Base-by-base conservation (phyloP, 2,888 invertebrate species). In the Bedellia somnulentella region DNA sequence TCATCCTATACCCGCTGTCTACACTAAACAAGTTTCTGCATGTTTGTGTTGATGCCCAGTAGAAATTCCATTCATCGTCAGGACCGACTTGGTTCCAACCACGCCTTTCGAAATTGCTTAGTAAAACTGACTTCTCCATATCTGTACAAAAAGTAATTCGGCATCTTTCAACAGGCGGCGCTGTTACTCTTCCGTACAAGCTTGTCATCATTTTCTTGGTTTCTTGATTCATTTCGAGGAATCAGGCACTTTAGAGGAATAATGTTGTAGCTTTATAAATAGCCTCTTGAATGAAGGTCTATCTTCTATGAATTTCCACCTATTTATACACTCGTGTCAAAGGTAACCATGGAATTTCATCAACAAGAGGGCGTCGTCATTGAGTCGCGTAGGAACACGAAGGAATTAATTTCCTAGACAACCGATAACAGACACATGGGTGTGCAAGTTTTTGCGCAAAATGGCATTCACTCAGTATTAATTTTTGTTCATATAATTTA, bases 21-120 rank as follows among this genome's bases (percentile, higher is more conserved):
- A 93, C 87, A 50, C 93, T 93, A 54, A 95, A 95, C 36, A 96
- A 83, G 47, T 83, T 90, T 34, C 94, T 80, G 45, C 93, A 93
- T n/a, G 90, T 93, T 48, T 87, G 86, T 2, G 93, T 92, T 34
- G 88, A 89, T 3, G 94, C 90, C 94, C 95, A 96, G 58, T 96
- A 96, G 52, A 95, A 87, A 58, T 96, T 93, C 95, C 95, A 96
- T 45, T 94, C 92, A 49, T 93, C 94, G 43, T 94, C 93, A 0
- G 90, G 86, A 1, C 85, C 83, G 4, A 70, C 94, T 58, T 89
- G 87, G 5, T 79, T 64, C 95, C 96, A 96, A 8, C 93, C 93
- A 30, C 94, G 80, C 47, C 92, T 89, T 44, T 94, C 92, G 53
- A 95, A 95, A 64, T 93, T 96, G 43, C 87, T 89, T 29, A 92